A percentile compares a stretch with the other conserved stretches of the same genome.
Evolutionary conservation across 2,797 vertebrate genomes (phyloP).

Genomic region (Miichthys miiuy): DNA sequence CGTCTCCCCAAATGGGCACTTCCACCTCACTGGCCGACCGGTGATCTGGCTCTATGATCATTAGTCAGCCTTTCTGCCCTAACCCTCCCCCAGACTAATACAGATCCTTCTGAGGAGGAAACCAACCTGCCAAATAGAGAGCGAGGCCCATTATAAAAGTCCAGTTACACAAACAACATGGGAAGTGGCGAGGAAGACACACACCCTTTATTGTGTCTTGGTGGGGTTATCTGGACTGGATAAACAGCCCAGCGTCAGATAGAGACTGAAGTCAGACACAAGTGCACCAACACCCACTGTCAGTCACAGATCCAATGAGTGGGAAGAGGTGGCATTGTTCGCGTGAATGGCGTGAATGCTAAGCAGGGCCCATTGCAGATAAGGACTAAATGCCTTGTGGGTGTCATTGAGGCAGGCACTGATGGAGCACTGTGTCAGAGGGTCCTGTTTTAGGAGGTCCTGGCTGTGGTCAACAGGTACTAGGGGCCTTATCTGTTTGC

Average conservation of each 20-base stretch:
- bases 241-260: conserved; percentile 81
- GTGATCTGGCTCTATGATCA: conserved; percentile 47
- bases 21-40: conserved; percentile 63
- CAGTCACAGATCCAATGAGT: conserved; percentile 83
- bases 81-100: conserved; percentile 52
- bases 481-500: conserved; percentile 85
- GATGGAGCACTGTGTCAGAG: conserved; percentile 85
- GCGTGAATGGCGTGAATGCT: conserved; percentile 86
- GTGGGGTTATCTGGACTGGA: conserved; percentile 82
- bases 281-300: conserved; percentile 87
- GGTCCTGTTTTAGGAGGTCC: conserved; percentile 81
- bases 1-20: conserved; percentile 52
- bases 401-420: conserved; percentile 80
- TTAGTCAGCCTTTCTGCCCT: conserved; percentile 68
- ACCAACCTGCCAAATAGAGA: conserved; percentile 82
- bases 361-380: conserved; percentile 85
- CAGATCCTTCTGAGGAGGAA: conserved; percentile 82
- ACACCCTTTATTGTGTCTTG: conserved; percentile 91
- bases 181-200: conserved; percentile 87
- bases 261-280: conserved; percentile 85
- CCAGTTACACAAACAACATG: conserved; percentile 88
- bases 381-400: conserved; percentile 85
- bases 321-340: conserved; percentile 88
- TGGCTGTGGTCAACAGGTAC: conserved; percentile 83
- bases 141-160: conserved; percentile 86